Base-by-base conservation (phyloP, 2,888 invertebrate genomes). In the Willowsia nigromaculata region DNA sequence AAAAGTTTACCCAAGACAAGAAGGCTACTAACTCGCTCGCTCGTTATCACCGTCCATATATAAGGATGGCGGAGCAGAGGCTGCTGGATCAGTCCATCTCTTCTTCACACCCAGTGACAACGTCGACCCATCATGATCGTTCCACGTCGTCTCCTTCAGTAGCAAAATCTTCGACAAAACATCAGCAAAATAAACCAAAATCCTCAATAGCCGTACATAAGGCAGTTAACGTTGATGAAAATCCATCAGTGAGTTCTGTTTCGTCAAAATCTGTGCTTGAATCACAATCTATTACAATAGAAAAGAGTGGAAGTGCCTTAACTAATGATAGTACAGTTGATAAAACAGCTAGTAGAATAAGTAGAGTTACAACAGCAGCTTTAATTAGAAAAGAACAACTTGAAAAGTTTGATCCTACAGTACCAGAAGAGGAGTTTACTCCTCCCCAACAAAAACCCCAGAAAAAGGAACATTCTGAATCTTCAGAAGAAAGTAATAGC, bases 341-440 rank as follows among this genome's bases (percentile, higher is more conserved):
- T 27, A 65, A 62, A 13, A 5, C 71, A 30, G 62, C n/a, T 15
- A 76, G 59, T 84, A 40, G n/a, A 30, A 80, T 2, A 9, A 62
- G 82, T 82, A 37, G 40, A 71, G 53, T 4, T 56, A 11, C 56
- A 33, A 37, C 30, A n/a, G 27, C 71, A 81, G 47, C 74, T 78
- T 88, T 89, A 18, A 89, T 89, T 59, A 71, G 43, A 2, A 89
- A 80, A 78, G 89, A 89, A 37, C n/a, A n/a, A n/a, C 76, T 89
- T 47, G 53, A 85, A 30, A 89, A 89, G 30, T 89, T 89, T 81
- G 89, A 89, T 25, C 89, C 89, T 22, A 53, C 89, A 2, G 59
- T 65, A 27, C 89, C 89, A 6, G 89, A 89, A 53, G 68, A 56
- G 43, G 85, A 85, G 56, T 4, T 62, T 40, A 25, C 59, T 68